These are phyloP conservation scores for Saccopteryx leptura DNA, from an alignment of 2,113 vertebrate species.

Conservation along the genomic window DNA sequence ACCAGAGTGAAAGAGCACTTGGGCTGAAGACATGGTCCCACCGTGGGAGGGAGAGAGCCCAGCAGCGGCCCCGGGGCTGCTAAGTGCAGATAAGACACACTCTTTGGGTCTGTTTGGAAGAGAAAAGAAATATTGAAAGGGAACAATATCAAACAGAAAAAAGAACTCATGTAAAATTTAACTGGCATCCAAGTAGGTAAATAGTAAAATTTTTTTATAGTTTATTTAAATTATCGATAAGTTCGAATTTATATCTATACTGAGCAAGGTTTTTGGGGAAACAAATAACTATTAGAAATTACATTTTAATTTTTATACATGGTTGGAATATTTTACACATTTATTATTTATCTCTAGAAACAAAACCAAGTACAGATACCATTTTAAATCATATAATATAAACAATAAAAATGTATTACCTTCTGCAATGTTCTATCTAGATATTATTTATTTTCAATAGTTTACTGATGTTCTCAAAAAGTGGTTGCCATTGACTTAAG, in stretches of 20 bases:
- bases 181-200: neutral
- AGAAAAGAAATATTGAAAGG: neutral
- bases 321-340: neutral
- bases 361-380: neutral
- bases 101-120: fast-evolving
- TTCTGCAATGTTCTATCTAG: conserved; percentile 44
- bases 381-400: neutral
- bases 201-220: conserved; percentile 5
- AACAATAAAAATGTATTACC: neutral
- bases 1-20: fast-evolving
- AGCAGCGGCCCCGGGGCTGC: fast-evolving
- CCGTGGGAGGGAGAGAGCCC: neutral
- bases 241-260: neutral
- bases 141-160: neutral
- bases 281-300: conserved; percentile 10
- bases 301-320: neutral
- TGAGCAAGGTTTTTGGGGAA: conserved; percentile 10
- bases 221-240: conserved; percentile 22
- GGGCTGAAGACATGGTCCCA: no score
- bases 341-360: neutral
- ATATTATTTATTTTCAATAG: neutral
- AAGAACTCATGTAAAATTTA: neutral
- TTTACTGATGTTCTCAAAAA: neutral
- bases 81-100: fast-evolving
- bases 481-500: neutral